These are phyloP conservation scores for Halcyon malimbica DNA, from an alignment of 2,113 vertebrate species.

Conservation along the genomic window DNA sequence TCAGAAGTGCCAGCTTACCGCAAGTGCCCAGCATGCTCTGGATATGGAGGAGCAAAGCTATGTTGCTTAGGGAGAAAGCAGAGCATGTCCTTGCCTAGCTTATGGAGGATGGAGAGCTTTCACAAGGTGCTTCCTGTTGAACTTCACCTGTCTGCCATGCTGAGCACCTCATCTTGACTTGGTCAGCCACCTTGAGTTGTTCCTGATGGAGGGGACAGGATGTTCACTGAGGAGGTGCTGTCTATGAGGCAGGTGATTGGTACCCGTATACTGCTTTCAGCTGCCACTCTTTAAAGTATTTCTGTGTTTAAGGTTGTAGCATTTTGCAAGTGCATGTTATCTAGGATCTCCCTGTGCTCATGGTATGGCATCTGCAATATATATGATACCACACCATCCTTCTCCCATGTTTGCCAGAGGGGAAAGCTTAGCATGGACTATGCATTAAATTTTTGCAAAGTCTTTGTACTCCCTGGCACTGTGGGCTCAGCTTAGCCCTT, in stretches of 20 bases:
- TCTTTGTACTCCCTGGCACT: rapidly evolving
- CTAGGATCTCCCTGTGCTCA: rapidly evolving
- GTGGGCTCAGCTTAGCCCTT: background rate
- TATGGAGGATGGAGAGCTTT: background rate
- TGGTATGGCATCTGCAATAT: rapidly evolving
- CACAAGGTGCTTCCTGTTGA: background rate
- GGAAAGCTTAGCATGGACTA: background rate
- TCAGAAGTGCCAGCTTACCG: rapidly evolving
- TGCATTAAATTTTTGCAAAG: background rate
- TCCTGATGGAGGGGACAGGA: rapidly evolving
- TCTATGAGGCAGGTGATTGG: background rate
- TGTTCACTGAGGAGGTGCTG: rapidly evolving
- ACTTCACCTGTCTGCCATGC: rapidly evolving
- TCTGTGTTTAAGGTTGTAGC: rapidly evolving
- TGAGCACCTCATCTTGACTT: background rate
- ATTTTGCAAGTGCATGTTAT: background rate
- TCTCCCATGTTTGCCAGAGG: background rate
- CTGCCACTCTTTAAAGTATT: background rate
- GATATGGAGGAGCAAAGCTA: background rate
- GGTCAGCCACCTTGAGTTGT: rapidly evolving
- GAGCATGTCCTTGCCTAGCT: background rate
- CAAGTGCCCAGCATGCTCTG: rapidly evolving
- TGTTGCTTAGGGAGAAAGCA: background rate
- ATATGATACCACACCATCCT: background rate
- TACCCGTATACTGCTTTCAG: rapidly evolving